A percentile compares a stretch with the other conserved stretches of the same genome.
These are phyloP conservation scores for Galerucella calmariensis DNA, from an alignment of 2,888 invertebrate genomes.

Conservation along the genomic window DNA sequence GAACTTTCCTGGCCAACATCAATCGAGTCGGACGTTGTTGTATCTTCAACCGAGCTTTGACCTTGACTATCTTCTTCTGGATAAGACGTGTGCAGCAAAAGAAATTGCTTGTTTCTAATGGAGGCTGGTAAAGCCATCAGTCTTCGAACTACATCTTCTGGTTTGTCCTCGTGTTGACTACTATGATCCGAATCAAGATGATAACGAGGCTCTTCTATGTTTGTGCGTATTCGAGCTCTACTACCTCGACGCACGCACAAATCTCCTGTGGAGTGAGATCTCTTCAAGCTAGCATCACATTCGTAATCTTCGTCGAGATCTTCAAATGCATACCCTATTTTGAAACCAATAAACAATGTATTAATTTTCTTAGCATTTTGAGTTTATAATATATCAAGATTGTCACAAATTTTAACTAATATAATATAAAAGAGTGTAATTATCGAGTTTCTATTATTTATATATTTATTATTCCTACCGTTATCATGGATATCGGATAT, in stretches of 20 bases:
- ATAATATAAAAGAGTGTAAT: too few relatives aligned
- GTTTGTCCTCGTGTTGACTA: slow-evolving; percentile 67
- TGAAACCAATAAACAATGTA: too few relatives aligned
- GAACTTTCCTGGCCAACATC: slow-evolving; percentile 65
- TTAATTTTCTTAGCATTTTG: too few relatives aligned
- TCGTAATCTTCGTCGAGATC: slow-evolving; percentile 63
- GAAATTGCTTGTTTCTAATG: slow-evolving; percentile 59
- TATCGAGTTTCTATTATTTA: not conserved
- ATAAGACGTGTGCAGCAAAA: slow-evolving; percentile 59
- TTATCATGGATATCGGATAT: slow-evolving; percentile 69
- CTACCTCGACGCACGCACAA: slow-evolving; percentile 62
- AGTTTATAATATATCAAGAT: too few relatives aligned
- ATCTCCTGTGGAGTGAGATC: slow-evolving; percentile 68
- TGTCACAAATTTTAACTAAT: too few relatives aligned
- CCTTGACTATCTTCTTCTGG: slow-evolving; percentile 62
- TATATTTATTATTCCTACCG: slow-evolving; percentile 50
- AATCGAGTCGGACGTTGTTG: slow-evolving; percentile 66
- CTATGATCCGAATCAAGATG: slow-evolving; percentile 68
- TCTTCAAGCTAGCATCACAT: slow-evolving; percentile 60
- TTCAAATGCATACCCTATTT: slow-evolving; percentile 57
- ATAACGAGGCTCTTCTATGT: slow-evolving; percentile 64
- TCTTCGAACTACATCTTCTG: slow-evolving; percentile 64
- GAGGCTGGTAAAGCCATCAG: slow-evolving; percentile 62
- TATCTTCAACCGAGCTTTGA: slow-evolving; percentile 66
- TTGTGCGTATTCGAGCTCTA: slow-evolving; percentile 58